These are phyloP conservation scores for Acrobeloides nanus DNA, from an alignment of 2,888 invertebrate genomes.

Conservation along the genomic window DNA sequence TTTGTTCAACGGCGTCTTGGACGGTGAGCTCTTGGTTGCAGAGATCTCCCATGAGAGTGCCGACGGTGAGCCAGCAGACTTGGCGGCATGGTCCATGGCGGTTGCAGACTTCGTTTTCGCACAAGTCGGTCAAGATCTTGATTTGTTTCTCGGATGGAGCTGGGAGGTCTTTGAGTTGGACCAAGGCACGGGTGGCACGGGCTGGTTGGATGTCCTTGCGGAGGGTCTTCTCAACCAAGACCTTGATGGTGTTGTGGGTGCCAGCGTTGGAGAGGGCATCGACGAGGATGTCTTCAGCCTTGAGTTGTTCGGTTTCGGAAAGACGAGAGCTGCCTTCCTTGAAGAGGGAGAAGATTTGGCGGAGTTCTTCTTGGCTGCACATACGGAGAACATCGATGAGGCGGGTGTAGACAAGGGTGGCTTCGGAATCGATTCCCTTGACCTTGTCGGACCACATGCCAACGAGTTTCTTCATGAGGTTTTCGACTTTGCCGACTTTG, in stretches of 20 bases:
- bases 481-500: slow-evolving; percentile 24
- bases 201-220: slow-evolving; percentile 10
- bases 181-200: slow-evolving; percentile 11
- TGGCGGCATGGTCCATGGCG: slow-evolving; percentile 27
- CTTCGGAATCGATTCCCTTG: slow-evolving; percentile 20
- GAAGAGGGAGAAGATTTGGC: slow-evolving; percentile 25
- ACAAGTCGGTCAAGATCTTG: slow-evolving; percentile 15
- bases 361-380: slow-evolving; percentile 29
- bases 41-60: slow-evolving; percentile 26
- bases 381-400: slow-evolving; percentile 39
- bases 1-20: slow-evolving; percentile 12
- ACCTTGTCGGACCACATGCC: slow-evolving; percentile 14
- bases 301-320: slow-evolving; percentile 13
- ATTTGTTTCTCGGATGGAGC: slow-evolving; percentile 20
- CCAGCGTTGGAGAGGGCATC: slow-evolving; percentile 26
- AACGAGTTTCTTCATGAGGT: slow-evolving; percentile 21
- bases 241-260: slow-evolving; percentile 22
- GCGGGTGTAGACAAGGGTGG: slow-evolving; percentile 26
- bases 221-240: slow-evolving; percentile 27
- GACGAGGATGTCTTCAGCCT: slow-evolving; percentile 33
- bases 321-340: too few species aligned
- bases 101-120: slow-evolving; percentile 21
- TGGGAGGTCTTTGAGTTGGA: slow-evolving; percentile 11
- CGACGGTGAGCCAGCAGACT: slow-evolving; percentile 30
- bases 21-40: slow-evolving; percentile 32